Conservation (phyloP, 2,113 vertebrate species). For the Pterocles burchelli region DNA sequence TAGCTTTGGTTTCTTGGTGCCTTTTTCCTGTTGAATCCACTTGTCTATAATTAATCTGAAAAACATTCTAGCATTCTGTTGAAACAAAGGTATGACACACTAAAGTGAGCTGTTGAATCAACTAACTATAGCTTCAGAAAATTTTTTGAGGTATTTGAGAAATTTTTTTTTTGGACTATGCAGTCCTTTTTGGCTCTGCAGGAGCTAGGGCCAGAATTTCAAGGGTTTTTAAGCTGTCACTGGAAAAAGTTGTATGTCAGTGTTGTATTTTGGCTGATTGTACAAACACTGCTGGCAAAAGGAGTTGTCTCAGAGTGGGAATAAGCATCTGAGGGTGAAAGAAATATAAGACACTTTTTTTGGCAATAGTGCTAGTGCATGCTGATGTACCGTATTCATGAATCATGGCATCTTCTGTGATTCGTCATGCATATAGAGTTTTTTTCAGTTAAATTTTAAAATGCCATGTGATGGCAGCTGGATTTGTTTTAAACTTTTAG, state of each 20-base stretch:
- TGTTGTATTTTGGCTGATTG: background rate
- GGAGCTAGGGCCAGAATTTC: background rate
- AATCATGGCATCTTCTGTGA: background rate
- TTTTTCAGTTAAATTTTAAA: background rate
- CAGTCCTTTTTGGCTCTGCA: background rate
- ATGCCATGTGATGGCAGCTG: background rate
- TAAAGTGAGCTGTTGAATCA: background rate
- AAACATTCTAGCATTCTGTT: background rate
- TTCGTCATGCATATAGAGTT: background rate
- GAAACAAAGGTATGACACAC: background rate
- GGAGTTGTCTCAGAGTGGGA: background rate
- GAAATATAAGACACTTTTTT: background rate
- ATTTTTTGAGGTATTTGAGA: background rate
- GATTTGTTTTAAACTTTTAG: background rate
- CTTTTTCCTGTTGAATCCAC: background rate
- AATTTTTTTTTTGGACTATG: background rate
- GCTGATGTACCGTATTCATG: background rate
- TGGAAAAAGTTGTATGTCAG: accelerated
- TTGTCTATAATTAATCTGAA: background rate
- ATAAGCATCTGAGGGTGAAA: background rate
- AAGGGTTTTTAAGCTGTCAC: background rate
- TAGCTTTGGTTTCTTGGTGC: background rate
- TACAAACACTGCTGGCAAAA: background rate
- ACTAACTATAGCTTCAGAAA: background rate
- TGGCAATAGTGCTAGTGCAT: background rate